A percentile compares a stretch with the other conserved stretches of the same genome.
These are phyloP conservation scores for Bombus waltoni DNA, from an alignment of 1,140 invertebrate species.

Conservation along the genomic window DNA sequence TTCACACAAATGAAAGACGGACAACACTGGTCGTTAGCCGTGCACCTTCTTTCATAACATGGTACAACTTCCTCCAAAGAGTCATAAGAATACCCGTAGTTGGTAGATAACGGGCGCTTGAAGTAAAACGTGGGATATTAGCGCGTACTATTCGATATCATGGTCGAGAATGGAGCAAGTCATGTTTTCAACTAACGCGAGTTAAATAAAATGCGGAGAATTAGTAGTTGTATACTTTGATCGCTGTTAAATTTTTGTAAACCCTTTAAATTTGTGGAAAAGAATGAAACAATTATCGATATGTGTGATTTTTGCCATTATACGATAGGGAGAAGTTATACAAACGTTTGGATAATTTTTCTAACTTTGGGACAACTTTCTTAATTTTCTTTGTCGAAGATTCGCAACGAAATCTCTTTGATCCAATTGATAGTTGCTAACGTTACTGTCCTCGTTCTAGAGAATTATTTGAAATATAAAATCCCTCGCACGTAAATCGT, in stretches of 20 bases:
- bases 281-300: no score
- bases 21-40: slow-evolving; percentile 90
- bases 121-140: slow-evolving; percentile 47
- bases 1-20: slow-evolving; percentile 89
- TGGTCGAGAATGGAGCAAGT: background rate
- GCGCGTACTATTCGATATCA: background rate
- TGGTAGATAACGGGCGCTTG: slow-evolving; percentile 73
- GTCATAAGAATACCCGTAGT: slow-evolving; percentile 73
- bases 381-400: background rate
- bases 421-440: background rate
- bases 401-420: background rate
- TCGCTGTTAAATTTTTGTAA: no score
- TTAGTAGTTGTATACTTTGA: no score
- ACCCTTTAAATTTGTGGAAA: no score
- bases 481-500: background rate
- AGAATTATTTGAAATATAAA: background rate
- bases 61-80: slow-evolving; percentile 83
- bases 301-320: no score
- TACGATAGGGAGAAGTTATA: background rate
- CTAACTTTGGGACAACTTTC: background rate
- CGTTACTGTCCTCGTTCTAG: background rate
- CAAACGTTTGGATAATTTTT: background rate
- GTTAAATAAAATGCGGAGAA: no score
- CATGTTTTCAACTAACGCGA: background rate
- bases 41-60: slow-evolving; percentile 87